Evolutionary conservation across 1,140 invertebrate genomes (phyloP), one percentile per base, ranked within the genome.

Genomic region (Amyelois transitella): DNA sequence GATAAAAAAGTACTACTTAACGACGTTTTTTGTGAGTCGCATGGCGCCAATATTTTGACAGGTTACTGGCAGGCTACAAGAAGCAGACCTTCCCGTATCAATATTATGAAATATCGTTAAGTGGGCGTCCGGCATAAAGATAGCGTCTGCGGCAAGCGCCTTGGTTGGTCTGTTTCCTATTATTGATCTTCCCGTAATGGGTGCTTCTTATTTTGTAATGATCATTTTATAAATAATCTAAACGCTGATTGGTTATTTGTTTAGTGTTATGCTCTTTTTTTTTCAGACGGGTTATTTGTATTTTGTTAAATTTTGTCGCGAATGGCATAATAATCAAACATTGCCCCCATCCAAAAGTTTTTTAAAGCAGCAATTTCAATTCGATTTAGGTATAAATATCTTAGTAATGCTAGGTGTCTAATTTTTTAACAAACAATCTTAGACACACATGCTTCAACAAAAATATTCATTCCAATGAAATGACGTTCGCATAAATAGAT

Each of bases 31-130:
- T 58, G 18, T 32, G 43, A 51, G 38, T 43, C 51, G 12, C 32
- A 22, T 66, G 75, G 78, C 76, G 75, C 70, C 76, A 77, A 71
- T 75, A 72, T 74, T 76, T 77, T 77, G 75, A 77, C 72, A 70
- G 65, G 55, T 57, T 25, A 58, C 21, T 56, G 55, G 53, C 53
- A 65, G 66, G 58, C 49, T 69, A 76, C 65, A 69, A 58, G 71
- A 58, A 69, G 65, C 75, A 79, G 77, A 63, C 66, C 10, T 43
- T 25, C 18, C 57, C 68, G 63, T 64, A 64, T 64, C 66, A 72
- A 75, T 77, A 72, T 79, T 81, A 76, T 76, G 78, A 79, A 76
- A 81, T 77, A 66, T 69, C 61, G 64, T 62, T 80, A 78, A 81
- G 76, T 79, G 77, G 69, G 64, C 65, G 65, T 68, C 66, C 53